A percentile compares a stretch with the other conserved stretches of the same genome.
phyloP scores from a whole-genome alignment of 2,797 vertebrate species.

The Emys orbicularis region DNA sequence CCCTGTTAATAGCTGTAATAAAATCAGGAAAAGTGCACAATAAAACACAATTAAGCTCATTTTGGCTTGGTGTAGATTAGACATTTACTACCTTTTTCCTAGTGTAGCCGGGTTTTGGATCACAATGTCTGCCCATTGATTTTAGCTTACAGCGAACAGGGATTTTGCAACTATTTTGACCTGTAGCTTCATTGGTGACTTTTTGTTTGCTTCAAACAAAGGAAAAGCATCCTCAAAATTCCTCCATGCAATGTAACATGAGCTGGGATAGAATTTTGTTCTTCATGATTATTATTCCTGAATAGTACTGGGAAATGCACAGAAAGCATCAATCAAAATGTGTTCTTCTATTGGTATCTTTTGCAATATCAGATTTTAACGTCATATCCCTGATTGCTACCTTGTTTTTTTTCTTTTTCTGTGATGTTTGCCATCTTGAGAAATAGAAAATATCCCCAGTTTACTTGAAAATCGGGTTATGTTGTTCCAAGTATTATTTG shows the following conservation, averaged over 20 bases:
- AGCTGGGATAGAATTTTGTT: background rate
- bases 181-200: background rate
- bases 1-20: slow-evolving; percentile 2
- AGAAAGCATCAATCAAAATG: background rate
- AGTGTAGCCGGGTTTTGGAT: background rate
- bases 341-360: background rate
- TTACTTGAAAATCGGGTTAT: background rate
- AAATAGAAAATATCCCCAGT: background rate
- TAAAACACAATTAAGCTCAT: background rate
- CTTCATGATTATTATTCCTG: background rate
- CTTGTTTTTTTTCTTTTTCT: background rate
- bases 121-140: background rate
- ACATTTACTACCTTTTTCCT: background rate
- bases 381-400: background rate
- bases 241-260: background rate
- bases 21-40: background rate
- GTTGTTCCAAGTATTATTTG: background rate
- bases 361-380: background rate
- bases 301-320: background rate
- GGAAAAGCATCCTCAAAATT: background rate
- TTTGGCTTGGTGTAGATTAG: background rate
- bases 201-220: slow-evolving; percentile 30
- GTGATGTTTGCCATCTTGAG: background rate
- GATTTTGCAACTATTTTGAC: slow-evolving; percentile 14
- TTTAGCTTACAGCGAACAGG: background rate